These are phyloP conservation scores for Pionites leucogaster DNA, from an alignment of 2,113 vertebrate genomes.

Conservation along the genomic window DNA sequence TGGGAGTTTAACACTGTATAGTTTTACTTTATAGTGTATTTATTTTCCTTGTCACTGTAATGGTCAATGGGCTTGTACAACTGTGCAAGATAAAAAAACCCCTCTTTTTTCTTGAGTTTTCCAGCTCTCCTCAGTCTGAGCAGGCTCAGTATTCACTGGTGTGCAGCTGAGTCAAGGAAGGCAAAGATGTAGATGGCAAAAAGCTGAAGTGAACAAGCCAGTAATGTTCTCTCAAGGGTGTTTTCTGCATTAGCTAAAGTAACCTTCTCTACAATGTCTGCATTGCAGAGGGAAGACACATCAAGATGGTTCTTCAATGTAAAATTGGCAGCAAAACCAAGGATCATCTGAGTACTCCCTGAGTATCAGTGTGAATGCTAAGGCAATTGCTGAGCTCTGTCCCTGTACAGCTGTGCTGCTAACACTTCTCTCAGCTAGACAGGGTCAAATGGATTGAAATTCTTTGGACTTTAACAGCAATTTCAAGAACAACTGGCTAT, in stretches of 20 bases:
- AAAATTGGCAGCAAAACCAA: neutral
- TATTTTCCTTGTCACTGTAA: neutral
- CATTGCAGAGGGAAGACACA: neutral
- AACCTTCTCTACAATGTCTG: neutral
- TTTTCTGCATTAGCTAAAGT: neutral
- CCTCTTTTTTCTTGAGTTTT: neutral
- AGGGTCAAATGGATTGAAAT: neutral
- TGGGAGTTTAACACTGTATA: neutral
- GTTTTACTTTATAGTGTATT: neutral
- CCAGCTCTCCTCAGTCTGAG: neutral
- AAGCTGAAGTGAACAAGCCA: neutral
- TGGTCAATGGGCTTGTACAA: neutral
- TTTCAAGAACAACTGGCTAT: neutral
- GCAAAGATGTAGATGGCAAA: neutral
- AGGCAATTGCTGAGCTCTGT: neutral
- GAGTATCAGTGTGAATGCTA: neutral
- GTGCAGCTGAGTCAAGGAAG: neutral
- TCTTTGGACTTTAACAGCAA: neutral
- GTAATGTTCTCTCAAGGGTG: neutral
- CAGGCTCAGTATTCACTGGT: neutral
- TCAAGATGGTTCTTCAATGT: neutral
- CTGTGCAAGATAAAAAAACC: neutral
- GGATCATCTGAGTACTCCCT: neutral
- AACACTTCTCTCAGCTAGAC: neutral
- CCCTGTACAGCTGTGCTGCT: neutral